Conservation (phyloP, 1,140 invertebrate genomes). For the Aphelenchoides besseyi region DNA sequence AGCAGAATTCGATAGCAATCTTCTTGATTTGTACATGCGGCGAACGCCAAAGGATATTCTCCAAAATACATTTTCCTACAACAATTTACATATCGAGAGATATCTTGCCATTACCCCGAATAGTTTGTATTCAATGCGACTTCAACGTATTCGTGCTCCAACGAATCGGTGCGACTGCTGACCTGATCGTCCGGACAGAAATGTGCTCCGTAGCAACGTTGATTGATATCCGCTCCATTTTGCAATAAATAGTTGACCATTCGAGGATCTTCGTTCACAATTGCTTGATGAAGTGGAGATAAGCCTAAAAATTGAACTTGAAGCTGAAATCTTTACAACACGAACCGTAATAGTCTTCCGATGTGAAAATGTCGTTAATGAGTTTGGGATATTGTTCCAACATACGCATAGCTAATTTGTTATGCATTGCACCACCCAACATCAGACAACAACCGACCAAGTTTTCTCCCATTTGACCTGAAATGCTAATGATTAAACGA, state of each 20-base stretch:
- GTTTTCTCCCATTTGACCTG: constrained; percentile 82
- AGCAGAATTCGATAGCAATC: constrained; percentile 90
- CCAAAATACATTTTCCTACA: constrained; percentile 92
- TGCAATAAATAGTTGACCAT: constrained; percentile 94
- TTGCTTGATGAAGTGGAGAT: constrained; percentile 80
- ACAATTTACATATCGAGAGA: neutral
- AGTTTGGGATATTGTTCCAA: constrained; percentile 84
- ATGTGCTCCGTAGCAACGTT: constrained; percentile 86
- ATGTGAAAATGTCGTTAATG: constrained; percentile 90
- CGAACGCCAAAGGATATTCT: constrained; percentile 91
- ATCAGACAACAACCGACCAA: constrained; percentile 87
- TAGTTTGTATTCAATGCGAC: constrained; percentile 80
- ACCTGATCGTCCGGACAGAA: constrained; percentile 97
- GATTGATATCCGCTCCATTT: constrained; percentile 81
- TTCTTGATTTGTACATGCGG: constrained; percentile 90
- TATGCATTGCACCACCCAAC: constrained; percentile 82
- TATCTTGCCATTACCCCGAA: constrained; percentile 71
- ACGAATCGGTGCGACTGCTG: constrained; percentile 76
- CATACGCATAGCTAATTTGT: constrained; percentile 84
- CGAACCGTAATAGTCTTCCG: constrained; percentile 69
- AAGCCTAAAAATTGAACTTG: constrained; percentile 20
- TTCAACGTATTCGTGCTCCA: constrained; percentile 87
- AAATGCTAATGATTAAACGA: constrained; percentile 17
- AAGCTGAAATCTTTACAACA: neutral
- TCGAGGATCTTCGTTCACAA: constrained; percentile 93